Evolutionary conservation across 2,888 invertebrate genomes (phyloP), one percentile per base, ranked within the genome.

Genomic region (Petrophora chlorosata): DNA sequence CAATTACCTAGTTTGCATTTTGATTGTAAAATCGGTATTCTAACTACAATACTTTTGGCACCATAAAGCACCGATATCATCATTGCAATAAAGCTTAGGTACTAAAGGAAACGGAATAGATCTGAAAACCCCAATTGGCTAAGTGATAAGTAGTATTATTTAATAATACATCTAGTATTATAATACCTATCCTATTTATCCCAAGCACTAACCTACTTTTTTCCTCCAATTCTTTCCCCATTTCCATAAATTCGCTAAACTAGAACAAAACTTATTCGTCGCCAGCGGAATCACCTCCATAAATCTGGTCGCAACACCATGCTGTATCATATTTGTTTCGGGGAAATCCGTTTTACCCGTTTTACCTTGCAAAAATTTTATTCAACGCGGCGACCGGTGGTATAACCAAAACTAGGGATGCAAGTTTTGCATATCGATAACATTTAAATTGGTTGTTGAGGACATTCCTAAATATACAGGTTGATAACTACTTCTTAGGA

Each of bases 251-350:
- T 60, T 52, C 47, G 17, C 32, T 32, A 12, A 50, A 42, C 34
- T 46, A 59, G 40, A 62, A 59, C 55, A 32, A 58, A 68, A 64
- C 45, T 60, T 52, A 51, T 49, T 53, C 58, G 49, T 57, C 65
- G 62, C 63, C 62, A 59, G 48, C 53, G 51, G 49, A 64, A 63
- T 63, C 59, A 50, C 45, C 39, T 40, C 52, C 53, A 70, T 70
- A 73, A 68, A 71, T 72, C 72, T 67, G 33, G 47, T 44, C 61
- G 51, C 49, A 64, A 59, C 62, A 59, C 63, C 63, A 59, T 62
- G 53, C 54, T 66, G 53, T 61, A 63, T 63, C 60, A 59, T 66
- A 63, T 67, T 67, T 65, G 66, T 71, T 69, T 65, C 61, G 58
- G 54, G 60, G 54, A 64, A 68, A 68, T 54, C 61, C 61, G 50